These are phyloP conservation scores for Zaprionus capensis DNA, from an alignment of 1,140 invertebrate species.

Conservation along the genomic window DNA sequence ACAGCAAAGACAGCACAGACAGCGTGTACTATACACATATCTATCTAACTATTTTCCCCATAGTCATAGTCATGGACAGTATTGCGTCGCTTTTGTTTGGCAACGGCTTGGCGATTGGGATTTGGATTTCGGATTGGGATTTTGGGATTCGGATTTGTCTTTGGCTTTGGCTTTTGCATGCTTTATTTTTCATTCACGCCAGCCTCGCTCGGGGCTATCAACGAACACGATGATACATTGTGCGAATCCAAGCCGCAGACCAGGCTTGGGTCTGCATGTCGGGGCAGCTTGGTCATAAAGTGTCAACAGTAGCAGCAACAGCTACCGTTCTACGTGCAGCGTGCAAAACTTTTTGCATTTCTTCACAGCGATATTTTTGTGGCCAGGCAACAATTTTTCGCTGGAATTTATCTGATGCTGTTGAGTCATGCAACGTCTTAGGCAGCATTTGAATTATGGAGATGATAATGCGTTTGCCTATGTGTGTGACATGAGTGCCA, in stretches of 20 bases:
- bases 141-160: constrained; percentile 13
- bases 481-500: constrained; percentile 56
- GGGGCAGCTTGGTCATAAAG: constrained; percentile 54
- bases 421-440: constrained; percentile 77
- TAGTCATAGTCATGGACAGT: constrained; percentile 58
- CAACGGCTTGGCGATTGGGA: constrained; percentile 35
- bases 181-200: constrained; percentile 65
- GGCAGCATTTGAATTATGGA: constrained; percentile 78
- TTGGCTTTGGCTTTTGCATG: constrained; percentile 60
- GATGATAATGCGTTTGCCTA: constrained; percentile 77
- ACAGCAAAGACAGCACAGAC: background rate
- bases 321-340: constrained; percentile 75
- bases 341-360: constrained; percentile 57
- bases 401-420: constrained; percentile 70
- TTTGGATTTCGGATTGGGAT: constrained; percentile 11
- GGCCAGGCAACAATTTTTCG: constrained; percentile 68
- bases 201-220: constrained; percentile 47
- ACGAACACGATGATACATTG: constrained; percentile 51
- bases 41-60: constrained; percentile 66
- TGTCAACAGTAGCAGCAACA: constrained; percentile 67
- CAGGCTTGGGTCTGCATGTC: constrained; percentile 23
- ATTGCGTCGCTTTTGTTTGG: constrained; percentile 77
- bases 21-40: constrained; percentile 36
- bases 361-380: constrained; percentile 63
- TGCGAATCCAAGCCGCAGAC: constrained; percentile 24